Conservation (phyloP, 2,113 vertebrate genomes). For the Ramphastos sulfuratus region DNA sequence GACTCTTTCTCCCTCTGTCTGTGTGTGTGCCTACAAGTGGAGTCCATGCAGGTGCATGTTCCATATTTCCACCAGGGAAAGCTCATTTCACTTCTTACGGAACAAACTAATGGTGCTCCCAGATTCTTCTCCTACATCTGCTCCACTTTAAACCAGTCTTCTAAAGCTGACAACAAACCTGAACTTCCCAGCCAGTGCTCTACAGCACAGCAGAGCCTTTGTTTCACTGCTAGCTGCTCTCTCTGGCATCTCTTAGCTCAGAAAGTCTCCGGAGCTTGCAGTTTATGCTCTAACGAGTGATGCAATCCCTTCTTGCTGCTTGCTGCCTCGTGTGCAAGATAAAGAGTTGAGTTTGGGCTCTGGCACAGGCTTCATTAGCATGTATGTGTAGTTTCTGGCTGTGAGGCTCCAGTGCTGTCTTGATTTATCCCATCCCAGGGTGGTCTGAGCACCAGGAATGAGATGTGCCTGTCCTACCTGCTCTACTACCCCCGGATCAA, state of each 20-base stretch:
- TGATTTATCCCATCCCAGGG: conserved; percentile 71
- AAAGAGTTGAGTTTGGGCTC: background rate
- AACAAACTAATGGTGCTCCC: background rate
- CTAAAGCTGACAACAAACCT: background rate
- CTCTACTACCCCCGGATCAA: conserved; percentile 89
- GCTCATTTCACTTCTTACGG: background rate
- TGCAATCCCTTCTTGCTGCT: background rate
- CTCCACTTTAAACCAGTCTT: background rate
- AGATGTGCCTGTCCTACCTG: conserved; percentile 90
- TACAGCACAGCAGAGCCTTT: background rate
- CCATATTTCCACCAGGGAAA: background rate
- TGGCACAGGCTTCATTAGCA: background rate
- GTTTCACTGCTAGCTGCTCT: background rate
- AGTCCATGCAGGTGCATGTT: background rate
- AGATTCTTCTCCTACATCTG: background rate
- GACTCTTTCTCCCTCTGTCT: background rate
- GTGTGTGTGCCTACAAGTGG: background rate
- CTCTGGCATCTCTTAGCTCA: background rate
- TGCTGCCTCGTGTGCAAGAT: background rate
- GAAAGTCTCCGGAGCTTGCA: background rate
- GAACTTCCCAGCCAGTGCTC: background rate
- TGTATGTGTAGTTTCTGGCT: background rate
- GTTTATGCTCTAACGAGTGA: background rate
- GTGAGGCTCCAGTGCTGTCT: background rate
- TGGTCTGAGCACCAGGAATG: conserved; percentile 86